These are phyloP conservation scores for Agelaius tricolor DNA, from an alignment of 2,113 vertebrate species.

Conservation along the genomic window DNA sequence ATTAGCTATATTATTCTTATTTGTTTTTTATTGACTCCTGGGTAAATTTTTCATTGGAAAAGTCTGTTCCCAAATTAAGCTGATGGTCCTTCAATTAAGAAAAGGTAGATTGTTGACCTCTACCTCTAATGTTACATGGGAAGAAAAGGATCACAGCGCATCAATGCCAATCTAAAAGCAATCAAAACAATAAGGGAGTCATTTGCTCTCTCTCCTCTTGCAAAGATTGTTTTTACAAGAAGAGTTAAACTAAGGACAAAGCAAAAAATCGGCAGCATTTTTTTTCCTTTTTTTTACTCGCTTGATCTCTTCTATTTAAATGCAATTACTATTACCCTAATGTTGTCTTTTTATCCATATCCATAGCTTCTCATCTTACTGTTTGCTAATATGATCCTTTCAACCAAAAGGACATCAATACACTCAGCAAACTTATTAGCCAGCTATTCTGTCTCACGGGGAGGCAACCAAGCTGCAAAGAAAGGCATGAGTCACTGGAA, in stretches of 20 bases:
- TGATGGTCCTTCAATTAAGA: not conserved
- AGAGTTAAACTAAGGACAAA: not conserved
- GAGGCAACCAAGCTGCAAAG: not conserved
- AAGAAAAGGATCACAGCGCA: not conserved
- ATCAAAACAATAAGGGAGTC: not conserved
- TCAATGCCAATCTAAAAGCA: not conserved
- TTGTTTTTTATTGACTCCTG: constrained; percentile 54
- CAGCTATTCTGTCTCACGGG: not conserved
- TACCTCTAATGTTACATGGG: not conserved
- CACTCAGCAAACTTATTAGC: not conserved
- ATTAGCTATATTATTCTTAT: constrained; percentile 39
- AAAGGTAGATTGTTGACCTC: not conserved
- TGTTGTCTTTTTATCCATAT: not conserved
- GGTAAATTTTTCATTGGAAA: constrained; percentile 49
- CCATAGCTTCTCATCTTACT: not conserved
- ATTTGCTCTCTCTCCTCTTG: not conserved
- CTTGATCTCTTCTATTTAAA: not conserved
- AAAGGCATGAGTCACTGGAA: constrained; percentile 14
- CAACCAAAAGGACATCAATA: constrained; percentile 3
- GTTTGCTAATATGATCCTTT: not conserved
- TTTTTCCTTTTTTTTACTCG: not conserved
- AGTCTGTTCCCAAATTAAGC: constrained; percentile 14
- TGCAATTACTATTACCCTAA: not conserved
- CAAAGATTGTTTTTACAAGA: not conserved
- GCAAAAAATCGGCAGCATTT: not conserved